phyloP scores from a whole-genome alignment of 2,113 vertebrate species.

The Petroica traversi region DNA sequence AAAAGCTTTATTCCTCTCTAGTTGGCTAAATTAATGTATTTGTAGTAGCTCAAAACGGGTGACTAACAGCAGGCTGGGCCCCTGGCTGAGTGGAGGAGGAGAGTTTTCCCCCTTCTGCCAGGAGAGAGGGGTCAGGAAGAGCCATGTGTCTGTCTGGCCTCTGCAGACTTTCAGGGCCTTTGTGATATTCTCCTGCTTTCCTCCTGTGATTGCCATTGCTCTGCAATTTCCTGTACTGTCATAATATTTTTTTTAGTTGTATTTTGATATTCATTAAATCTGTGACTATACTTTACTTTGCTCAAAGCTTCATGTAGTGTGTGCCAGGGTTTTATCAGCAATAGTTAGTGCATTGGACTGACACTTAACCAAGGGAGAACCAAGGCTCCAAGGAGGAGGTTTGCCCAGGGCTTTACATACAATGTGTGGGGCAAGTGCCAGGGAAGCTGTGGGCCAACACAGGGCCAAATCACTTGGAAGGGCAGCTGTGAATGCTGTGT shows the following conservation, averaged over 20 bases:
- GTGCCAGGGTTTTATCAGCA: background rate
- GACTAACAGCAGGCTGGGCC: background rate
- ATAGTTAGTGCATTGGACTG: background rate
- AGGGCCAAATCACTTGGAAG: background rate
- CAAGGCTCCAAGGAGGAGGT: background rate
- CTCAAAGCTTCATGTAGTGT: background rate
- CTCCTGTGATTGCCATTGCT: background rate
- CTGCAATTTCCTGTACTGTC: background rate
- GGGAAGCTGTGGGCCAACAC: background rate
- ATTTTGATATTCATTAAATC: background rate
- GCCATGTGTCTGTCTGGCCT: background rate
- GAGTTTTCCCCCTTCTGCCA: background rate
- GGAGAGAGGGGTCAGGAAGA: background rate
- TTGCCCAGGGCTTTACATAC: background rate
- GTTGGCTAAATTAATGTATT: background rate
- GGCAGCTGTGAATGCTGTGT: background rate
- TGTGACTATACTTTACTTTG: background rate
- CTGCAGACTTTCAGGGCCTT: background rate
- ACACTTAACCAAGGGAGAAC: background rate
- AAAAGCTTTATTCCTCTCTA: background rate
- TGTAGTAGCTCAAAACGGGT: background rate
- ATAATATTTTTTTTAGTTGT: background rate
- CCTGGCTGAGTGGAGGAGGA: background rate
- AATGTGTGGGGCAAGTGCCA: background rate
- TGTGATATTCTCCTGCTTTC: background rate